Evolutionary conservation across 2,888 invertebrate genomes (phyloP).

Genomic region (Tetramorium bicarinatum): DNA sequence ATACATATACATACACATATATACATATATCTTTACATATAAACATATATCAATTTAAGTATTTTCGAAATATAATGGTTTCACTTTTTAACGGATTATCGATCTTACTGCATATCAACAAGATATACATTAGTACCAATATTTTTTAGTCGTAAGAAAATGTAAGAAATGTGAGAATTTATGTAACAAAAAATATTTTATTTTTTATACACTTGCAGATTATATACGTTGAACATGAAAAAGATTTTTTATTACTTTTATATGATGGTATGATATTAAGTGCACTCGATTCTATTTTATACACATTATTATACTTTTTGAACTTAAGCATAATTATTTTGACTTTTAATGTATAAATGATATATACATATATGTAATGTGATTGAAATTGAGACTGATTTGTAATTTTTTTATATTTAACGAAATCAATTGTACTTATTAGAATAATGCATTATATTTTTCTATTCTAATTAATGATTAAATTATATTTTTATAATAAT

Average conservation of each 20-base stretch:
- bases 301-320: not conserved
- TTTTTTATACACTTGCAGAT: conserved; percentile 33
- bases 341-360: not conserved
- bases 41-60: too few species aligned
- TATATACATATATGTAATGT: conserved; percentile 11
- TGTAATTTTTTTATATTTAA: conserved; percentile 12
- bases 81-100: not conserved
- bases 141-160: not conserved
- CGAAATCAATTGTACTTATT: conserved; percentile 13
- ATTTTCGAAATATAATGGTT: not conserved
- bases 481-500: not conserved
- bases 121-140: not conserved
- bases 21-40: too few species aligned
- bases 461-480: conserved; percentile 10
- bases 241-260: conserved; percentile 27
- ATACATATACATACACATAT: not conserved
- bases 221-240: conserved; percentile 4
- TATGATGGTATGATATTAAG: conserved; percentile 8
- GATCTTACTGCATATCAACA: not conserved
- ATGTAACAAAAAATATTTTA: conserved; percentile 58
- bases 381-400: conserved; percentile 35
- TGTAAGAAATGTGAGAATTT: conserved; percentile 33
- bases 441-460: not conserved
- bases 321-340: conserved; percentile 24
- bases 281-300: not conserved